Evolutionary conservation across 2,797 vertebrate species (phyloP).

Genomic region (Meriones psammophilus): DNA sequence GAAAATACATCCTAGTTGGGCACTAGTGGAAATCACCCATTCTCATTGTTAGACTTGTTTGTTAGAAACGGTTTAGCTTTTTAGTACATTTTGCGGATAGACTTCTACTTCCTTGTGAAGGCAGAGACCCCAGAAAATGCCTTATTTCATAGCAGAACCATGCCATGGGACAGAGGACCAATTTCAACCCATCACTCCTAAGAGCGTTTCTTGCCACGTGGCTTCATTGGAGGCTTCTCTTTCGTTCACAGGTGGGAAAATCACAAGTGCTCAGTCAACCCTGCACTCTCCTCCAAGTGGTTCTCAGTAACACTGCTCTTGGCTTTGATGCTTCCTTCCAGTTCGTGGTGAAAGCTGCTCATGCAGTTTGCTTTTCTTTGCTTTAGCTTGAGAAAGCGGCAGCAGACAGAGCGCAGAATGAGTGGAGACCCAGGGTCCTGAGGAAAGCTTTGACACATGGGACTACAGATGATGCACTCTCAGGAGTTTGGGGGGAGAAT

Average conservation of each 20-base stretch:
- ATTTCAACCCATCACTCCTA: background rate
- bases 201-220: background rate
- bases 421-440: background rate
- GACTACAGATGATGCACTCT: constrained; percentile 76
- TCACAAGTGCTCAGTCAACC: constrained; percentile 93
- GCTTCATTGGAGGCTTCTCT: constrained; percentile 48
- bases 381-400: constrained; percentile 82
- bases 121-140: background rate
- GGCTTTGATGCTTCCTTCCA: constrained; percentile 93
- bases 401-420: constrained; percentile 76
- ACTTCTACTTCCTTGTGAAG: background rate
- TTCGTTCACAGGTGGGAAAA: constrained; percentile 93
- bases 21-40: background rate
- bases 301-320: constrained; percentile 92
- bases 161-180: background rate
- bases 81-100: background rate
- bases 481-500: constrained; percentile 65
- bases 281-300: constrained; percentile 88
- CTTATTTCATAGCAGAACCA: background rate
- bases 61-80: background rate
- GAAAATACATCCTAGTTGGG: background rate
- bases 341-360: constrained; percentile 92
- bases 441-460: constrained; percentile 71
- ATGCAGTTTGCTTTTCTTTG: constrained; percentile 80
- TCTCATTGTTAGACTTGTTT: background rate